Conservation (phyloP, 2,888 invertebrate species). For the Dicycla oo region DNA sequence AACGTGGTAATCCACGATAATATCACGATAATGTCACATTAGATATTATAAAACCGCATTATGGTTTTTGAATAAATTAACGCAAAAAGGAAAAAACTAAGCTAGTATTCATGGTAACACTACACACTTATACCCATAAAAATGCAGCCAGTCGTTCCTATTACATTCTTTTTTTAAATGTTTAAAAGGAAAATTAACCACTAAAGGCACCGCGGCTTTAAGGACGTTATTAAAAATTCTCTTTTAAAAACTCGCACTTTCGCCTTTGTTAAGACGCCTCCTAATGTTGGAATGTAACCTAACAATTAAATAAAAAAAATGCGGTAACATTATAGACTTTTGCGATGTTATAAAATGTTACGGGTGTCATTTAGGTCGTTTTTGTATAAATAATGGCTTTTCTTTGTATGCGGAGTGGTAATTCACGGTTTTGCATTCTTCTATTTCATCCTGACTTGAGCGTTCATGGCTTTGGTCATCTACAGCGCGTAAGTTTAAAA, state of each 20-base stretch:
- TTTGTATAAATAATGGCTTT: conserved; percentile 13
- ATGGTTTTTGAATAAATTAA: background rate
- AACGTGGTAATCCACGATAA: no score
- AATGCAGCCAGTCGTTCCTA: conserved; percentile 42
- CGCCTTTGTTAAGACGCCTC: conserved; percentile 38
- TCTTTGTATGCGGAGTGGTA: conserved; percentile 3
- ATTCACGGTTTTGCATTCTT: conserved; percentile 2
- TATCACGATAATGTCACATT: no score
- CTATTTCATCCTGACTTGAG: conserved; percentile 12
- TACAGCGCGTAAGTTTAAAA: background rate
- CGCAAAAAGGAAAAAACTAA: background rate
- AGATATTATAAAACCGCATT: no score
- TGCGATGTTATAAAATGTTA: conserved; percentile 29
- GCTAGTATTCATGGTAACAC: conserved; percentile 27
- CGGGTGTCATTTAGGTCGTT: conserved; percentile 25
- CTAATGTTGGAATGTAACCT: conserved; percentile 41
- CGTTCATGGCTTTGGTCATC: background rate
- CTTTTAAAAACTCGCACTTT: conserved; percentile 48
- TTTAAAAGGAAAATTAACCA: conserved; percentile 63
- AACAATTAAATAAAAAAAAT: conserved; percentile 58
- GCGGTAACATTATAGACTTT: conserved; percentile 28
- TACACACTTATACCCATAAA: conserved; percentile 45
- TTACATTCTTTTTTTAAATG: conserved; percentile 56
- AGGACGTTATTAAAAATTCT: conserved; percentile 62
- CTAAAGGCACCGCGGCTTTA: conserved; percentile 35